Evolutionary conservation across 2,797 vertebrate genomes (phyloP), one percentile per base, ranked within the genome.

Genomic region (Scolopax rusticola): DNA sequence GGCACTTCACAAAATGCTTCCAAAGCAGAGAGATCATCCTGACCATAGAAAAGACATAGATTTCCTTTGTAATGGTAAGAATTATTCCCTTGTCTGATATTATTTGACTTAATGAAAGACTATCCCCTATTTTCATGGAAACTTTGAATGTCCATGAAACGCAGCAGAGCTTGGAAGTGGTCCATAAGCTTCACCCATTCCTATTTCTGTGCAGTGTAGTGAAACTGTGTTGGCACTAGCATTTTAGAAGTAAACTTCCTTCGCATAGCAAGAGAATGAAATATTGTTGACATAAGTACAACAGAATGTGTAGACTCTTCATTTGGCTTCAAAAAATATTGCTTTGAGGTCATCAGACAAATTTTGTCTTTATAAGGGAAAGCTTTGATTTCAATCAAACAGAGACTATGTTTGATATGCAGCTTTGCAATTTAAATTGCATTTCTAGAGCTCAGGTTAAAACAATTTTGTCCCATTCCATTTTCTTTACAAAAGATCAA

Each of bases 331-430:
- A 59, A 79, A 90, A 93, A 76, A 24, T 51, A 38, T 33, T 6
- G 2, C 23, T 87, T 91, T 64, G 40, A 30, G 23, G 15, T 89
- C 40, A 92, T 68, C 36, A 80, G 57, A 64, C 3, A 74, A 71
- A 68, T 71, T 74, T 60, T 94, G n/a, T 50, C 56, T 91, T 85
- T 89, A 83, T 90, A 95, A 94, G 87, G 68, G 41, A 93, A 95
- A 87, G 8, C 3, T 85, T 67, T 50, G 21, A 38, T 45, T 83
- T 41, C 41, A 41, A 41, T 41, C 41, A 89, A 95, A 84, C 45
- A 56, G n/a, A n/a, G 48, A 21, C 75, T 91, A 7, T 40, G 63
- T 82, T 82, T 73, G 71, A 91, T 87, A 83, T 3, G 7, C 20
- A 60, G 25, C 9, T 65, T 73, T 83, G n/a, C 57, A 85, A 85